Conservation (phyloP, 2,797 vertebrate species). For the Philypnodon macrostomus region DNA sequence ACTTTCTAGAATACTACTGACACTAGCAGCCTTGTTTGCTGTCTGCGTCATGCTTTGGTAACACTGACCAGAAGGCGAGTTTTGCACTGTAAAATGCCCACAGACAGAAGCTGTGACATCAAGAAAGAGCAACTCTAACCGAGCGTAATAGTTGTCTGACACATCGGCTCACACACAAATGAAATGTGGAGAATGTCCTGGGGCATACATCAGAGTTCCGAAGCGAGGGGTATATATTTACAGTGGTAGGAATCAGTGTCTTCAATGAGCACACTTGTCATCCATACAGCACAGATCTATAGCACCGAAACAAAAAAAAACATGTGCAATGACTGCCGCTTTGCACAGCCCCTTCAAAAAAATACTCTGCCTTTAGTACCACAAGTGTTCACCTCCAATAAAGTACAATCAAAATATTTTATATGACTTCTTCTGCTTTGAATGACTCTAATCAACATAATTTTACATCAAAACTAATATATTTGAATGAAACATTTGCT, state of each 20-base stretch:
- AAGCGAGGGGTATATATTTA: slow-evolving; percentile 29
- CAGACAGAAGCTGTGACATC: slow-evolving; percentile 51
- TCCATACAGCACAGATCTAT: no score
- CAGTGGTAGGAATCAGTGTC: slow-evolving; percentile 7
- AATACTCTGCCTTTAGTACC: no score
- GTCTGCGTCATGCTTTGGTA: slow-evolving; percentile 26
- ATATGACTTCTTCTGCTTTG: no score
- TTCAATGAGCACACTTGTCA: not conserved
- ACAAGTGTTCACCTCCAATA: no score
- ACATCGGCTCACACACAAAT: slow-evolving; percentile 39
- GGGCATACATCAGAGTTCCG: slow-evolving; percentile 32
- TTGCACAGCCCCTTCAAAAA: no score
- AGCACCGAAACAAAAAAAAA: no score
- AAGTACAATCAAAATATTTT: no score
- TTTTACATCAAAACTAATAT: no score
- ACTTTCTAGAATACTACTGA: slow-evolving; percentile 29
- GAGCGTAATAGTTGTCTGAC: slow-evolving; percentile 51
- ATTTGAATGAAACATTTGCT: no score
- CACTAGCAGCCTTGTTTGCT: slow-evolving; percentile 16
- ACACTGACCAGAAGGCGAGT: slow-evolving; percentile 36
- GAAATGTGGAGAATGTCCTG: slow-evolving; percentile 37
- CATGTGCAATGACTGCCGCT: no score
- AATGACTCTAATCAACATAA: no score
- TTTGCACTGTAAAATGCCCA: slow-evolving; percentile 30
- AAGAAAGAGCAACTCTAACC: slow-evolving; percentile 52